Conservation (phyloP, 2,113 vertebrate species). For the Eira barbara region DNA sequence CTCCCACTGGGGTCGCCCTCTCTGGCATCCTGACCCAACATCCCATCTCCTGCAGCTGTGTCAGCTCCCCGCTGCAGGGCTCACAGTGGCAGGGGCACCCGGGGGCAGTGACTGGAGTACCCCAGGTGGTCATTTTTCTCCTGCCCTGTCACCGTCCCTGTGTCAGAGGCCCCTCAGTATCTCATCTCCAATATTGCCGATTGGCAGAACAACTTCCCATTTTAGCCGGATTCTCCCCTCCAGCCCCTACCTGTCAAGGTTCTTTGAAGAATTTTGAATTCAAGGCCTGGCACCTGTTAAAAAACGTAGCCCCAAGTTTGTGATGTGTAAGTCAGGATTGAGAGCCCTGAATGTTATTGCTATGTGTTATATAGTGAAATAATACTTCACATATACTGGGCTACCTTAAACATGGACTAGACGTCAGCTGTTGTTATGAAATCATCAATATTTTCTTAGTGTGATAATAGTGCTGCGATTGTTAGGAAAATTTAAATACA, state of each 20-base stretch:
- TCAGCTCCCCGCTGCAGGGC: fast-evolving
- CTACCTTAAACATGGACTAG: neutral
- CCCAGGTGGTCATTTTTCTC: neutral
- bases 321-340: neutral
- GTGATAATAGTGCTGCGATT: neutral
- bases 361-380: neutral
- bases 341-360: neutral
- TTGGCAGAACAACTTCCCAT: neutral
- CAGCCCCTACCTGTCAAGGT: neutral
- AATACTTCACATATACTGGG: neutral
- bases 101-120: fast-evolving
- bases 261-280: neutral
- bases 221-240: neutral
- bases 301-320: neutral
- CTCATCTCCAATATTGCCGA: neutral
- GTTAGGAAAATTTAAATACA: neutral
- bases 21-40: no score
- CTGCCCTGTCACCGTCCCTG: no score
- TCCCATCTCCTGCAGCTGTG: fast-evolving
- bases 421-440: neutral
- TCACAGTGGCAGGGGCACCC: fast-evolving
- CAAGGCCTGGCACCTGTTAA: neutral
- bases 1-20: fast-evolving
- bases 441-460: neutral
- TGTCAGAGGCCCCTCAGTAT: neutral